Evolutionary conservation across 2,113 vertebrate genomes (phyloP).

Genomic region (Spea bombifrons): DNA sequence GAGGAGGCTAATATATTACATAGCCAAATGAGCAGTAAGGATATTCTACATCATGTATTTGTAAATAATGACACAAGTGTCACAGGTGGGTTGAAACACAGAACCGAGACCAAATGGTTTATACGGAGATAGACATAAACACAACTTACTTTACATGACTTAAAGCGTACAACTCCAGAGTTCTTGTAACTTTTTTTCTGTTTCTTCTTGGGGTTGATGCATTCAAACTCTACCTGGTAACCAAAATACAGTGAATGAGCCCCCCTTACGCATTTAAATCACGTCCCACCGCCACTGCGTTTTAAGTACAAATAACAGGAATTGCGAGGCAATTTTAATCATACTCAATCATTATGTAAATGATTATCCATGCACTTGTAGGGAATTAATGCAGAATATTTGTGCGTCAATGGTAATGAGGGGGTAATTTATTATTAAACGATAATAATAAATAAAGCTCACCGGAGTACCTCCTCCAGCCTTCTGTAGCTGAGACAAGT

Average conservation of each 20-base stretch:
- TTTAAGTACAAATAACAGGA: no score
- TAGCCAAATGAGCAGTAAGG: no score
- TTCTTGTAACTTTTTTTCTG: slow-evolving; percentile 92
- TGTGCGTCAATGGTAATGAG: neutral
- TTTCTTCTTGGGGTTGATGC: slow-evolving; percentile 85
- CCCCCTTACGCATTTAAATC: neutral
- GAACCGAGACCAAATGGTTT: no score
- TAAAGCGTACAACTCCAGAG: slow-evolving; percentile 80
- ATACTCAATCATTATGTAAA: no score
- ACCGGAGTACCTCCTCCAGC: slow-evolving; percentile 65
- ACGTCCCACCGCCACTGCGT: no score
- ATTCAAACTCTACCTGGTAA: slow-evolving; percentile 80
- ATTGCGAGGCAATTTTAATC: no score
- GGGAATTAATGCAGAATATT: no score
- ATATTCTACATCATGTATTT: no score
- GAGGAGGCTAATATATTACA: no score
- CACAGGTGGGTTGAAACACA: no score
- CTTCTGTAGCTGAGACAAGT: slow-evolving; percentile 73
- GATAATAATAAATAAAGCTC: slow-evolving; percentile 55
- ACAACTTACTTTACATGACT: slow-evolving; percentile 76
- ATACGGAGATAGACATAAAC: neutral
- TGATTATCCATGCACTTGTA: no score
- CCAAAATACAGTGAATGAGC: neutral
- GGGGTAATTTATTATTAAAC: neutral
- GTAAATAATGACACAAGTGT: no score